Conservation (phyloP, 2,797 vertebrate species). For the Trachops cirrhosus region DNA sequence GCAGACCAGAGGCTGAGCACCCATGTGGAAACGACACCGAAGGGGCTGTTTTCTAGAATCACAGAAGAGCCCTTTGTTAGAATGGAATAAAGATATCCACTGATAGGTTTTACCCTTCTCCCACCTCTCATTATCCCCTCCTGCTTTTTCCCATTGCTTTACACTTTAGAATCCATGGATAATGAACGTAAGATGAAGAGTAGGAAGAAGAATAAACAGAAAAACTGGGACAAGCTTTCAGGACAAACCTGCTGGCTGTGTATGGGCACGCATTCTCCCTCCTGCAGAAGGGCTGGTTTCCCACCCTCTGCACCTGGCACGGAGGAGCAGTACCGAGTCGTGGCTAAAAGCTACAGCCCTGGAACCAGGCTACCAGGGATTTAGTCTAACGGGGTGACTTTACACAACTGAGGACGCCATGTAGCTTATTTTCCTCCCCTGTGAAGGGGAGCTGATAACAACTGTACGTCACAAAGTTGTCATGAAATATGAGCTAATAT, state of each 20-base stretch:
- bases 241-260: background rate
- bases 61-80: background rate
- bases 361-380: background rate
- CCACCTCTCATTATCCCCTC: background rate
- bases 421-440: background rate
- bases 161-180: slow-evolving; percentile 2
- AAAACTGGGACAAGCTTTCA: background rate
- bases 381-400: background rate
- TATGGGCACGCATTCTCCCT: background rate
- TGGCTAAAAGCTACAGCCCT: background rate
- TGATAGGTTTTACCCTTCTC: background rate
- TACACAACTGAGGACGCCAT: background rate
- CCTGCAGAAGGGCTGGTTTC: background rate
- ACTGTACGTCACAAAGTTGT: background rate
- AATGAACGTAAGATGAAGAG: background rate
- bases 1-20: background rate
- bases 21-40: background rate
- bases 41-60: background rate
- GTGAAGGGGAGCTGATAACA: background rate
- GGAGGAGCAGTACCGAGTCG: background rate
- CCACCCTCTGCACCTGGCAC: background rate
- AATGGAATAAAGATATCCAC: background rate
- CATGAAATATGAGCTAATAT: background rate
- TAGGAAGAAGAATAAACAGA: background rate
- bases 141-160: background rate